Evolutionary conservation across 1,140 invertebrate species (phyloP).

Genomic region (Drosophila trapezifrons): DNA sequence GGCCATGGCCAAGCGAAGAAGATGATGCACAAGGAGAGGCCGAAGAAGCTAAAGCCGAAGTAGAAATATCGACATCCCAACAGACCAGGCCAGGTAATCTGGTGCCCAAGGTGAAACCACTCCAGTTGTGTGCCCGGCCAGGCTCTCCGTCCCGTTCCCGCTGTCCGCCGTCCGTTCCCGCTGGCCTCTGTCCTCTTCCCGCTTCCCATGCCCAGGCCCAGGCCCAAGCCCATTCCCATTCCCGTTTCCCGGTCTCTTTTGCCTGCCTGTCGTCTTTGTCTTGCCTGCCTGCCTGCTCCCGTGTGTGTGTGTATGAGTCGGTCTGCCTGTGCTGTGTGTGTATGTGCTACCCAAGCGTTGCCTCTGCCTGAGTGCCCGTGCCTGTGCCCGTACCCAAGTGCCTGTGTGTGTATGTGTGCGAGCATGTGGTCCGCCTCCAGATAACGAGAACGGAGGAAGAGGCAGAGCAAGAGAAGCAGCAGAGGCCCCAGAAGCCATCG

Average conservation of each 20-base stretch:
- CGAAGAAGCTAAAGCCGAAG: conserved; percentile 13
- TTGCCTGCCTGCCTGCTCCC: conserved; percentile 28
- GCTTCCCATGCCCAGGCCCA: conserved; percentile 15
- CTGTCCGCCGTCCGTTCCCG: conserved; percentile 10
- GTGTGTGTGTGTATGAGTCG: conserved; percentile 9
- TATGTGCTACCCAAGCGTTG: conserved; percentile 40
- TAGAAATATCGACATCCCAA: conserved; percentile 26
- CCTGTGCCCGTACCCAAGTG: conserved; percentile 19
- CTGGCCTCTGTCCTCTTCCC: conserved; percentile 10
- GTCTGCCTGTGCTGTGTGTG: conserved; percentile 29
- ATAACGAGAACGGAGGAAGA: conserved; percentile 68
- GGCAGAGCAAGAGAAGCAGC: conserved; percentile 56
- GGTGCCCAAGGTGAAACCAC: conserved; percentile 63
- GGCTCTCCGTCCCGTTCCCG: conserved; percentile 24
- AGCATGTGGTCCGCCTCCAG: conserved; percentile 79
- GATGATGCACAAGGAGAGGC: conserved; percentile 14
- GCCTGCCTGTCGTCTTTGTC: conserved; percentile 25
- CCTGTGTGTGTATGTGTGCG: conserved; percentile 32
- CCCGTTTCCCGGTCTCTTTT: conserved; percentile 41
- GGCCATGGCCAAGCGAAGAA: conserved; percentile 9
- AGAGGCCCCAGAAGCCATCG: conserved; percentile 56
- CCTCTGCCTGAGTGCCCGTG: conserved; percentile 29
- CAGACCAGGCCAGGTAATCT: conserved; percentile 24
- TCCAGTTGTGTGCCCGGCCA: conserved; percentile 39
- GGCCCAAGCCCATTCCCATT: conserved; percentile 21